These are phyloP conservation scores for Montipora foliosa DNA, from an alignment of 64 coral and sea anemone species.

Conservation along the genomic window DNA sequence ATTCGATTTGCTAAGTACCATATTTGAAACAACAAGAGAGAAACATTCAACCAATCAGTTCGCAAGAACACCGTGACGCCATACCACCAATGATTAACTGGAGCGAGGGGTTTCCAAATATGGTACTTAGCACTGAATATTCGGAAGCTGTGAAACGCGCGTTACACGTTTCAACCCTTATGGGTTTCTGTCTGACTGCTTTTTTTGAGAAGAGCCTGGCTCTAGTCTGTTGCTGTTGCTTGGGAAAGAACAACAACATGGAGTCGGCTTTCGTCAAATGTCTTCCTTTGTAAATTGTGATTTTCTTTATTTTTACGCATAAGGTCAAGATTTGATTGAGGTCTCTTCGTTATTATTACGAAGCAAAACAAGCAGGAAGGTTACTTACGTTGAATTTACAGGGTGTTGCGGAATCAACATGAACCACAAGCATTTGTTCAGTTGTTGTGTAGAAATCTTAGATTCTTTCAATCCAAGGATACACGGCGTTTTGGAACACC, in stretches of 20 bases:
- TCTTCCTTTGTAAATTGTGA: neutral
- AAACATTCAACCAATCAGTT: too few relatives aligned
- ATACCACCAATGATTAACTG: too few relatives aligned
- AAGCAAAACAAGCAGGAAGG: neutral
- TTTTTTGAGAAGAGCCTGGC: neutral
- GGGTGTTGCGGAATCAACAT: constrained; percentile 51
- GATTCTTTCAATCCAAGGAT: constrained; percentile 69
- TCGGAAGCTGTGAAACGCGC: too few relatives aligned
- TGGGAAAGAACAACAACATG: constrained; percentile 34
- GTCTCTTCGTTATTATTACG: neutral
- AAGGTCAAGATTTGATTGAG: neutral
- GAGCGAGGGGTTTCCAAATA: too few relatives aligned
- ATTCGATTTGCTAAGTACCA: too few relatives aligned
- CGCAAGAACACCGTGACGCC: too few relatives aligned
- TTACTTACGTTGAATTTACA: neutral
- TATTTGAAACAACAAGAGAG: too few relatives aligned
- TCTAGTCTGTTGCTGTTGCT: constrained; percentile 50
- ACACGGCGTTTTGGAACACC: neutral
- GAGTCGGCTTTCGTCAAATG: neutral
- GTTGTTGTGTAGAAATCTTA: neutral
- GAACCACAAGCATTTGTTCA: neutral
- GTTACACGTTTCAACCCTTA: too few relatives aligned
- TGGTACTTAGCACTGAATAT: too few relatives aligned
- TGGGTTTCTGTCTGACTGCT: too few relatives aligned
- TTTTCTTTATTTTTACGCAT: neutral